A percentile compares a stretch with the other conserved stretches of the same genome.
Conservation (phyloP, 2,797 vertebrate species). For the Neoniphon sammara region DNA sequence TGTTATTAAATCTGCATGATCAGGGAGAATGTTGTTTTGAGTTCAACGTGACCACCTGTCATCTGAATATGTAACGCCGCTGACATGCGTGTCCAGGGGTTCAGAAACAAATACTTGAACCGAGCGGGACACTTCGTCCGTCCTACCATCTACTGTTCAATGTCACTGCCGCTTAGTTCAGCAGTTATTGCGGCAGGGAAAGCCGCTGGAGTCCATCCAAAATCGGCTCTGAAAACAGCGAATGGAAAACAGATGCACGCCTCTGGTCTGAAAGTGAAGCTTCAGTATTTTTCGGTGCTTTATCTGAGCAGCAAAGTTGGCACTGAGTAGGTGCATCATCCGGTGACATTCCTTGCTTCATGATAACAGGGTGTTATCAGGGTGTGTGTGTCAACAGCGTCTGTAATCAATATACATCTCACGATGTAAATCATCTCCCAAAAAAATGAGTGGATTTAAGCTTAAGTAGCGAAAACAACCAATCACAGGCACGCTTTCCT, state of each 20-base stretch:
- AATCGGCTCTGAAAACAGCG: constrained; percentile 1
- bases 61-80: no score
- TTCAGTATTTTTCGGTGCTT: not conserved
- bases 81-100: constrained; percentile 11
- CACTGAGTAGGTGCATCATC: not conserved
- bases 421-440: constrained; percentile 11
- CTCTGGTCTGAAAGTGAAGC: not conserved
- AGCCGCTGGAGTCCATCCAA: not conserved
- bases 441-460: not conserved
- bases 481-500: constrained; percentile 45
- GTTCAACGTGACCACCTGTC: constrained; percentile 12
- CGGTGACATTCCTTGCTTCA: not conserved
- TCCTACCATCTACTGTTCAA: not conserved
- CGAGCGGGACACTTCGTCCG: not conserved
- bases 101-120: constrained; percentile 27
- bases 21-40: not conserved
- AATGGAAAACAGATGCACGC: constrained; percentile 14
- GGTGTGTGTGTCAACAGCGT: not conserved
- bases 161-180: constrained; percentile 9
- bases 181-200: no score
- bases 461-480: constrained; percentile 34
- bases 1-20: no score
- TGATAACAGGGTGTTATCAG: not conserved
- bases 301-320: not conserved
- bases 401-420: constrained; percentile 51